Conservation (phyloP, 1,140 invertebrate species). For the Drosophila rufa region DNA sequence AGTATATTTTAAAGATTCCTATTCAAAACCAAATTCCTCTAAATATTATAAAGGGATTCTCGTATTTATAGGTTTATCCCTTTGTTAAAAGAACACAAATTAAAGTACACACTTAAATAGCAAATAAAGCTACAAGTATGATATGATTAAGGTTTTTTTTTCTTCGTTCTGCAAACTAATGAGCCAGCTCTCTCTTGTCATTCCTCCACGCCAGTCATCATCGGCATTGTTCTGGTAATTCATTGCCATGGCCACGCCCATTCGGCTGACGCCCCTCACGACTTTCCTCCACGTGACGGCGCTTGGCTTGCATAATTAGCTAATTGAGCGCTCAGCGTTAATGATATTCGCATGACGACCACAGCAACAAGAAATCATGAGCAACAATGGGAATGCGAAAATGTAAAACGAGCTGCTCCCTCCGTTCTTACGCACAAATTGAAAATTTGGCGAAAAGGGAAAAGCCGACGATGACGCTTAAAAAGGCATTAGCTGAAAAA, state of each 20-base stretch:
- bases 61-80: no score
- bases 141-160: not conserved
- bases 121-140: not conserved
- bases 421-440: constrained; percentile 25
- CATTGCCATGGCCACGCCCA: constrained; percentile 25
- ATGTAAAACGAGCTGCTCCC: constrained; percentile 1
- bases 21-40: no score
- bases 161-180: constrained; percentile 14
- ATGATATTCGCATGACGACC: constrained; percentile 42
- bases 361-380: not conserved
- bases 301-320: constrained; percentile 59
- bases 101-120: not conserved
- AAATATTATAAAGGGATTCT: no score
- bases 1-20: no score
- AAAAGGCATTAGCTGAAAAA: constrained; percentile 62
- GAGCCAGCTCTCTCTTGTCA: constrained; percentile 20
- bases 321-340: constrained; percentile 64
- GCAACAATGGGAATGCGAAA: constrained; percentile 8
- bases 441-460: constrained; percentile 17
- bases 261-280: constrained; percentile 8
- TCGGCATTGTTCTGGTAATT: constrained; percentile 29
- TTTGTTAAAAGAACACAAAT: no score
- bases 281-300: constrained; percentile 7
- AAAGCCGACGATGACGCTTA: constrained; percentile 38
- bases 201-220: constrained; percentile 39